Evolutionary conservation across 2,797 vertebrate species (phyloP).

Genomic region (Sciurus carolinensis): DNA sequence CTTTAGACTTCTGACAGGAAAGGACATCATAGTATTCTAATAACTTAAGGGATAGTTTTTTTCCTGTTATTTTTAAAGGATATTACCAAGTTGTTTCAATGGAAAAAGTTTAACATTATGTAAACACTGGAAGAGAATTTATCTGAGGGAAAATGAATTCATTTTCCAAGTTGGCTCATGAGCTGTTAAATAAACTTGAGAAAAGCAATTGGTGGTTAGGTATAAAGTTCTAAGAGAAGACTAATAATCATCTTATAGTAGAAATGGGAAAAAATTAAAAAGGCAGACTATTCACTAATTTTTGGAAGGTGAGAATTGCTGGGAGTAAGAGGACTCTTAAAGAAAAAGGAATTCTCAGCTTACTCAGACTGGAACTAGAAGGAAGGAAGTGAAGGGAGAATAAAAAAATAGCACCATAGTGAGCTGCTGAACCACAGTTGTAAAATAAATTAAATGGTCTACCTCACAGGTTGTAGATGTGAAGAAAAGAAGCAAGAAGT

Average conservation of each 20-base stretch:
- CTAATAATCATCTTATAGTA: not conserved
- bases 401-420: not conserved
- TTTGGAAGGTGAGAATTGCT: not conserved
- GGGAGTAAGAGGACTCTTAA: not conserved
- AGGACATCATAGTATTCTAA: not conserved
- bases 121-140: slow-evolving; percentile 17
- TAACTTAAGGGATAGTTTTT: slow-evolving; percentile 2
- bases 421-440: not conserved
- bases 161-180: not conserved
- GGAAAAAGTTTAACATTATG: slow-evolving; percentile 25
- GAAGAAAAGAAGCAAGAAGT: not conserved
- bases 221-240: not conserved
- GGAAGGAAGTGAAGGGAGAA: not conserved
- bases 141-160: not conserved
- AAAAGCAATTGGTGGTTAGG: not conserved
- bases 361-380: slow-evolving; percentile 11
- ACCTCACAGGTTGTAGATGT: not conserved
- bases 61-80: slow-evolving; percentile 6
- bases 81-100: slow-evolving; percentile 24
- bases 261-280: not conserved
- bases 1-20: slow-evolving; percentile 31
- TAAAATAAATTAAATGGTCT: slow-evolving; percentile 26
- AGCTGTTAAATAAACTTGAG: slow-evolving; percentile 39
- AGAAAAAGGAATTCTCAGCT: not conserved
- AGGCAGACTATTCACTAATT: not conserved